Base-by-base conservation (phyloP, 37 sponge, comb jelly and placozoan genomes). In the Chondrosia reniformis region DNA sequence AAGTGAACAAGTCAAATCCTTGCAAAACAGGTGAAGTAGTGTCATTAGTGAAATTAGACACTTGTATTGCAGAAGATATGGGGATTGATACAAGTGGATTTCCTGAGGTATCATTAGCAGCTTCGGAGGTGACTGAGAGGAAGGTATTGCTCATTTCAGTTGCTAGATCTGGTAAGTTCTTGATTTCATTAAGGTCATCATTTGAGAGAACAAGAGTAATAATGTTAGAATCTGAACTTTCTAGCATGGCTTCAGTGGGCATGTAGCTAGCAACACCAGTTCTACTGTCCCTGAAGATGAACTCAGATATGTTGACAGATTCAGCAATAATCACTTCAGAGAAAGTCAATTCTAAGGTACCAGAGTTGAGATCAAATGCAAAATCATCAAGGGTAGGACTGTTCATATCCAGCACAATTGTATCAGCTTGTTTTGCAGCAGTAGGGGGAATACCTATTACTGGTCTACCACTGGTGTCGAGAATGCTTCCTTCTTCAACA, bases 341-440 rank as follows among this genome's bases (percentile, higher is more conserved):
- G 75, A 95, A 95, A 28, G 90, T 86, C 54, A 94, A 64, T 30
- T 81, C 17, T n/a, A 88, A 44, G 25, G 31, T 24, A 38, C 96
- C 93, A 27, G 65, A 55, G 81, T 95, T 74, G 0, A 92, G 75
- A 63, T 95, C 93, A 52, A 95, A 76, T 12, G 84, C 83, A 57
- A 79, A 95, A 64, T 77, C 84, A 13, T 59, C 42, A 0, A 95
- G 88, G 8, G 46, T 21, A 28, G 96, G 96, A 28, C 59, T 31
- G 22, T 43, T 83, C 2, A 37, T 34, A 37, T 95, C 96, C n/a
- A 62, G 69, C 33, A 89, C 65, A 4, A 95, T 76, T 30, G 25
- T 58, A 15, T 32, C 12, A 33, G 90, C 92, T 45, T 84, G 88
- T 6, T 76, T 56, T 0, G 96, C 92, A 63, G 46, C 46, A 55